Conservation (phyloP, 2,113 vertebrate species). For the Paradisaea rubra region DNA sequence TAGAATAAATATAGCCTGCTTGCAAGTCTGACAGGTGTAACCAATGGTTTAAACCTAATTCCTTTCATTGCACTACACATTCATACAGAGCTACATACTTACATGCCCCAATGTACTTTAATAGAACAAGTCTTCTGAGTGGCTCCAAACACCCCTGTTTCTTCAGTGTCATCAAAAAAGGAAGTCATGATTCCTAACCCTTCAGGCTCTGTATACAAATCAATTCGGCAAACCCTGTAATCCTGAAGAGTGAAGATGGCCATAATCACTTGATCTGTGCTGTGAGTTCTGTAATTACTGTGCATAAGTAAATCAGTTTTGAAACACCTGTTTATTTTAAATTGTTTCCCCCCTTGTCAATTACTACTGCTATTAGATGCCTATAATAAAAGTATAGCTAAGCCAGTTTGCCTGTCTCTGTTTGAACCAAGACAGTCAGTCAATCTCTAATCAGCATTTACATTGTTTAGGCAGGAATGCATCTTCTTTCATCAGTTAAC, state of each 20-base stretch:
- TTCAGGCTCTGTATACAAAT: conserved; percentile 87
- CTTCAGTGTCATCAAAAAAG: conserved; percentile 82
- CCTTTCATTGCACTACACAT: neutral
- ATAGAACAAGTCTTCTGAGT: conserved; percentile 88
- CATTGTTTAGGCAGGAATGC: neutral
- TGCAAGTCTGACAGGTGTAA: neutral
- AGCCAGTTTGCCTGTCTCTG: neutral
- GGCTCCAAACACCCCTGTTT: conserved; percentile 79
- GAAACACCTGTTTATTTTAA: neutral
- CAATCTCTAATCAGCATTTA: neutral
- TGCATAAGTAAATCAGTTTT: conserved; percentile 1
- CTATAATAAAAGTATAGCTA: neutral
- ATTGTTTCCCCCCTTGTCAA: neutral
- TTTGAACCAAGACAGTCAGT: neutral
- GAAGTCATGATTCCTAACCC: conserved; percentile 81
- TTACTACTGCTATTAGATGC: neutral
- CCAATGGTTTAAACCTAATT: conserved; percentile 2
- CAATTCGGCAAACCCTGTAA: conserved; percentile 84
- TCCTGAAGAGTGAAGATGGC: conserved; percentile 74
- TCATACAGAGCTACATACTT: conserved; percentile 66
- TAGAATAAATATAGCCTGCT: neutral
- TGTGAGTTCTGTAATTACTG: neutral
- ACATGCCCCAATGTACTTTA: conserved; percentile 91
- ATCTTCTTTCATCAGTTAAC: neutral
- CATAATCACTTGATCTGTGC: neutral